Percentiles rank a stretch among this genome's conserved stretches.
Conservation (phyloP, 1,140 invertebrate genomes). For the Formica selysi region DNA sequence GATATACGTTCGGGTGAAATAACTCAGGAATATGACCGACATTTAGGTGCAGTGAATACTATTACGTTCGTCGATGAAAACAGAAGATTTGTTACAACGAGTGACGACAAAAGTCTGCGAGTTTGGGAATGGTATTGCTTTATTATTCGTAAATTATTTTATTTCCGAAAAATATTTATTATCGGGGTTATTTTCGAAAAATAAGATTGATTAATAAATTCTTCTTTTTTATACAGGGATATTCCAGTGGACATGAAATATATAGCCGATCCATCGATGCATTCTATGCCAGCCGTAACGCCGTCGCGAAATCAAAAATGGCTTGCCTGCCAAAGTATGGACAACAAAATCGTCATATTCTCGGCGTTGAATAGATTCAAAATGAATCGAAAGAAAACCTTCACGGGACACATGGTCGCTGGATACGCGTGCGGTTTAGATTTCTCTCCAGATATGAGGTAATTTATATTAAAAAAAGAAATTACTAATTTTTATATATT, state of each 20-base stretch:
- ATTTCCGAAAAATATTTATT: not conserved
- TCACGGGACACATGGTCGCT: constrained; percentile 97
- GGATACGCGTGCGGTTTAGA: constrained; percentile 99
- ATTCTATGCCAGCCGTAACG: constrained; percentile 97
- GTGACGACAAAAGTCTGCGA: constrained; percentile 99
- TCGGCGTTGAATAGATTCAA: constrained; percentile 96
- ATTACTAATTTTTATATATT: not conserved
- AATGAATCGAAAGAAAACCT: constrained; percentile 98
- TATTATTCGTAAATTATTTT: not conserved
- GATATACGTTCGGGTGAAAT: constrained; percentile 97
- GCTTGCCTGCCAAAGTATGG: constrained; percentile 99
- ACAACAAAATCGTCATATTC: constrained; percentile 99
- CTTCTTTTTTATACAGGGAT: constrained; percentile 89
- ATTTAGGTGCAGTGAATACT: constrained; percentile 99
- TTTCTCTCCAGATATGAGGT: constrained; percentile 99
- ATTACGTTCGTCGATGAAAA: constrained; percentile 99
- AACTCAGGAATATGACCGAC: constrained; percentile 99
- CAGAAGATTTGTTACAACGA: constrained; percentile 98
- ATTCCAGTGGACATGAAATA: constrained; percentile 99
- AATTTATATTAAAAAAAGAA: constrained; percentile 52
- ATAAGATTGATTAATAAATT: not conserved
- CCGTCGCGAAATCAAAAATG: constrained; percentile 98
- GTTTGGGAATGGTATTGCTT: constrained; percentile 98
- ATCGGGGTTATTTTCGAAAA: not conserved
- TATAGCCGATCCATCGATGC: constrained; percentile 99